Evolutionary conservation across 2,113 vertebrate genomes (phyloP), one percentile per base, ranked within the genome.

Genomic region (Coptodon rendalli): DNA sequence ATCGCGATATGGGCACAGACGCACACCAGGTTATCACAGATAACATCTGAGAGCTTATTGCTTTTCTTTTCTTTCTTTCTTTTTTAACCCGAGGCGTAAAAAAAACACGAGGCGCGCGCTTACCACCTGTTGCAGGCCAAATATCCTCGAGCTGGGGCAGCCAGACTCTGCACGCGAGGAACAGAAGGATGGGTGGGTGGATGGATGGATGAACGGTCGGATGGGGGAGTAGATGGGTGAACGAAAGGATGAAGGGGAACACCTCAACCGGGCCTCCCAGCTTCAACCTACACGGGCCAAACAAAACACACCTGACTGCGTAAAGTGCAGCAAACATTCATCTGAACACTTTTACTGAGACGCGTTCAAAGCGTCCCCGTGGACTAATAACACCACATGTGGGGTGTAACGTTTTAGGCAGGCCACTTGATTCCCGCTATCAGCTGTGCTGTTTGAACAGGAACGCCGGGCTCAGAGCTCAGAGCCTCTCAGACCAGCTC

Each of bases 51-150:
- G 84, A 83, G 50, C 1, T 31, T 86, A 36, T 63, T 36, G 9
- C 29, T 63, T 63, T 63, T 63, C 29, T 63, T 63, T 63, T 34
- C 29, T 61, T 31, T 61, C 50, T 83, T 81, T 80, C 7, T 31
- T 79, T 89, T 88, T 80, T 29, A 66, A 82, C 76, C 48, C 48
- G n/a, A 71, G 76, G 81, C 24, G 14, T 48, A 31, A 90, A 61
- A 90, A 80, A 87, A 88, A 90, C 14, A 92, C 86, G 84, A 86
- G 91, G 90, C 85, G 81, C 84, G 93, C 94, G 96, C 95, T 95
- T 92, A 93, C 95, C 96, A 97, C 96, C 96, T 97, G 96, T 97
- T 97, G 96, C 95, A 95, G 93, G 89, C 92, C 91, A 95, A 94
- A 94, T 93, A 93, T 93, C 95, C 94, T 61, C 80, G 85, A 94